Base-by-base conservation (phyloP, 2,888 invertebrate species). In the Metellina segmentata region DNA sequence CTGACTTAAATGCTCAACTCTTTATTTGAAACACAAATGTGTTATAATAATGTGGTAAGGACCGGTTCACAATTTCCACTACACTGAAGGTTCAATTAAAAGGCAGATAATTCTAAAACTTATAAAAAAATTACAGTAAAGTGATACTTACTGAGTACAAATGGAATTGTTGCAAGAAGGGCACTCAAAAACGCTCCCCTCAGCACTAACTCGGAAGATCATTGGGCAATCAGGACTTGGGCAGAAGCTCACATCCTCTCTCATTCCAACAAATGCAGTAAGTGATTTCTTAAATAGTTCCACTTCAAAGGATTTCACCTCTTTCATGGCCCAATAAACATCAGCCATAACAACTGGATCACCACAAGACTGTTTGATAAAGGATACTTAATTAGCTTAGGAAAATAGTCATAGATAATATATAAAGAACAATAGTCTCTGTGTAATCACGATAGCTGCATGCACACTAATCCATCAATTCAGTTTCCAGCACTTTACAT, bases 211-310 rank as follows among this genome's bases (percentile, higher is more conserved):
- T 91, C 91, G 71, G 13, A 20, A 91, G 49, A 91, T 83, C 87
- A 91, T 88, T 34, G 87, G 79, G 16, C 91, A 91, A 69, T 91
- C 88, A 11, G 91, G 91, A 91, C 77, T 88, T 34, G 91, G 91
- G 83, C 91, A 91, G 34, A 78, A 83, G 8, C 74, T 72, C 9
- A 91, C 70, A 61, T 88, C 88, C 51, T 51, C 48, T 20, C 74
- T 81, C 34, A n/a, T 91, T 69, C 20, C 4, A 71, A 88, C 79
- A 81, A 91, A 91, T 20, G 69, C 82, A 61, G 52, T 34, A 51
- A 91, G 53, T 72, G 87, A 75, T 69, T 83, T 83, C 61, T 83
- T 82, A 34, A 49, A 91, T 6, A 87, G 13, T 69, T 71, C 71
- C 61, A 19, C 53, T 61, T 82, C 81, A 52, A 81, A 79, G 13